Evolutionary conservation across 2,113 vertebrate species (phyloP).

Genomic region (Vimba vimba): DNA sequence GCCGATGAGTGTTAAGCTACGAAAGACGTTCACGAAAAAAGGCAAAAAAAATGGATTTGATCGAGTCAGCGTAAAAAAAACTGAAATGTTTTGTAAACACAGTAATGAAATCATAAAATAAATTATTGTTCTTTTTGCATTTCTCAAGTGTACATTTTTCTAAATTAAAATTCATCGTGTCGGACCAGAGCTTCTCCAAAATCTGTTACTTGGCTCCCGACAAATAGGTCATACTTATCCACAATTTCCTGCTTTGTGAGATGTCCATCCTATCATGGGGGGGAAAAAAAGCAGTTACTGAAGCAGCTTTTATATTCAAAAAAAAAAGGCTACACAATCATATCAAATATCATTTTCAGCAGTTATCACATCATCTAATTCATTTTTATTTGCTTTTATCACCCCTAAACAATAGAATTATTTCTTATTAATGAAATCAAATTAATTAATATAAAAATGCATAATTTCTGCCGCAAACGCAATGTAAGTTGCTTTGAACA

Average conservation of each 20-base stretch:
- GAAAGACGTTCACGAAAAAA: conserved; percentile 26
- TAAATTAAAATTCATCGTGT: conserved; percentile 91
- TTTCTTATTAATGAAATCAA: neutral
- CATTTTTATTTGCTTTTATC: neutral
- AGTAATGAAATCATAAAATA: conserved; percentile 79
- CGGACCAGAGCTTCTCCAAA: conserved; percentile 94
- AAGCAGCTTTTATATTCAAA: neutral
- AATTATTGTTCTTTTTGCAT: conserved; percentile 78
- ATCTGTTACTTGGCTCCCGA: conserved; percentile 97
- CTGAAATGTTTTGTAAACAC: conserved; percentile 11
- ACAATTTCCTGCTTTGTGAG: conserved; percentile 91
- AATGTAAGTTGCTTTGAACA: neutral
- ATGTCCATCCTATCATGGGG: conserved; percentile 81
- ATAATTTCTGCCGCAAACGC: neutral
- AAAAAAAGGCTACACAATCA: neutral
- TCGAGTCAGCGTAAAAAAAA: conserved; percentile 11
- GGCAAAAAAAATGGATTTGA: conserved; percentile 1
- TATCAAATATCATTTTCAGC: neutral
- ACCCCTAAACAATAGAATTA: neutral
- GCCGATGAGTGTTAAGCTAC: neutral
- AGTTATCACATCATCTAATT: neutral
- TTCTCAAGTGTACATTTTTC: neutral
- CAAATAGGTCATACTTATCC: conserved; percentile 94
- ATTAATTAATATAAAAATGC: neutral
- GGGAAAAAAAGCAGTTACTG: neutral